Evolutionary conservation across 2,888 invertebrate genomes (phyloP).

Genomic region (Nomada ruficornis): DNA sequence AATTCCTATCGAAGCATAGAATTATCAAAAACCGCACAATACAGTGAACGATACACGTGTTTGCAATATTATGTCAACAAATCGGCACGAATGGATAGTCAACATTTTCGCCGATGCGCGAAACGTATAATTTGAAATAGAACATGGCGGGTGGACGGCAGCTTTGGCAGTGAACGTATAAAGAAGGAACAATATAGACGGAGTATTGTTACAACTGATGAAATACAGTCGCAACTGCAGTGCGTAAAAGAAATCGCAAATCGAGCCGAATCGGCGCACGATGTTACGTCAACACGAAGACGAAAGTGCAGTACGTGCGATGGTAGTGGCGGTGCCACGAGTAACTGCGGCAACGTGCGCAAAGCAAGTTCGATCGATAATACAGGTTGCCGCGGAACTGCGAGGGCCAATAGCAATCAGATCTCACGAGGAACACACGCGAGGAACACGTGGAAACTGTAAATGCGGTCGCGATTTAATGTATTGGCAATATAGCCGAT

Average conservation of each 20-base stretch:
- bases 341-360: constrained; percentile 65
- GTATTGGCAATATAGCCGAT: constrained; percentile 56
- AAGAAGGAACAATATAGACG: neutral
- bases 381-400: constrained; percentile 64
- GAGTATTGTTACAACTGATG: neutral
- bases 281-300: constrained; percentile 23
- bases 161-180: constrained; percentile 1
- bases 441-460: constrained; percentile 56
- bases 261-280: constrained; percentile 3
- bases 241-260: constrained; percentile 5
- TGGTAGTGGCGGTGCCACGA: constrained; percentile 48
- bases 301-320: constrained; percentile 18
- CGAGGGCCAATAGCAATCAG: constrained; percentile 41
- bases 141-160: constrained; percentile 49
- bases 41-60: neutral
- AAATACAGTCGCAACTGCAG: neutral
- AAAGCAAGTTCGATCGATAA: constrained; percentile 68
- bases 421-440: constrained; percentile 45
- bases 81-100: constrained; percentile 1
- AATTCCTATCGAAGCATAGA: neutral
- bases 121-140: constrained; percentile 43
- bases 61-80: neutral
- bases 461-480: constrained; percentile 47
- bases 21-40: neutral
- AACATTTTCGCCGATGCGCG: constrained; percentile 15